Conservation (phyloP, 1,140 invertebrate species). For the Hirudo medicinalis region DNA sequence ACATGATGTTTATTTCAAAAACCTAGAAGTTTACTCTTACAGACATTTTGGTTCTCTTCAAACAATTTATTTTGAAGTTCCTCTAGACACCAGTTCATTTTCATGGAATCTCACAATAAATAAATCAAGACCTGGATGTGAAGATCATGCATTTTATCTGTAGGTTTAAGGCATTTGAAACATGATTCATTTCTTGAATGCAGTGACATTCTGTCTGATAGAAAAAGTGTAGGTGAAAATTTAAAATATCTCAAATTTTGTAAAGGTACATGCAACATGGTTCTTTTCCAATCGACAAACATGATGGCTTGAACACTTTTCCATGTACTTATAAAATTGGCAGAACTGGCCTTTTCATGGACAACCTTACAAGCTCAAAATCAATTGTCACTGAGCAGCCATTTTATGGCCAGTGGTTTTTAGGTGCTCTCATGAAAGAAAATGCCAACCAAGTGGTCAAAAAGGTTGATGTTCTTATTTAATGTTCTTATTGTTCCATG, state of each 20-base stretch:
- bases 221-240: no score
- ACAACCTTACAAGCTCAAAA: background rate
- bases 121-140: background rate
- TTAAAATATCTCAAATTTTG: no score
- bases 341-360: background rate
- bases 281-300: background rate
- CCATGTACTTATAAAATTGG: background rate
- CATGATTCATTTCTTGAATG: background rate
- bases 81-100: background rate
- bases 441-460: background rate
- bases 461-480: slow-evolving; percentile 1
- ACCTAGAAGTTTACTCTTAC: slow-evolving; percentile 6
- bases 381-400: background rate
- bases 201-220: no score
- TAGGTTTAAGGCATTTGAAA: background rate
- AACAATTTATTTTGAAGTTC: slow-evolving; percentile 2
- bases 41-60: slow-evolving; percentile 4
- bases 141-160: background rate
- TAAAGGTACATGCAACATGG: background rate
- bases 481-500: no score
- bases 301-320: background rate
- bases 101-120: slow-evolving; percentile 1
- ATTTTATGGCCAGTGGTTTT: slow-evolving; percentile 6
- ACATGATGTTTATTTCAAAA: background rate
- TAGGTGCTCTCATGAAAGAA: background rate